Conservation (phyloP, 2,113 vertebrate species). For the Poecile atricapillus region DNA sequence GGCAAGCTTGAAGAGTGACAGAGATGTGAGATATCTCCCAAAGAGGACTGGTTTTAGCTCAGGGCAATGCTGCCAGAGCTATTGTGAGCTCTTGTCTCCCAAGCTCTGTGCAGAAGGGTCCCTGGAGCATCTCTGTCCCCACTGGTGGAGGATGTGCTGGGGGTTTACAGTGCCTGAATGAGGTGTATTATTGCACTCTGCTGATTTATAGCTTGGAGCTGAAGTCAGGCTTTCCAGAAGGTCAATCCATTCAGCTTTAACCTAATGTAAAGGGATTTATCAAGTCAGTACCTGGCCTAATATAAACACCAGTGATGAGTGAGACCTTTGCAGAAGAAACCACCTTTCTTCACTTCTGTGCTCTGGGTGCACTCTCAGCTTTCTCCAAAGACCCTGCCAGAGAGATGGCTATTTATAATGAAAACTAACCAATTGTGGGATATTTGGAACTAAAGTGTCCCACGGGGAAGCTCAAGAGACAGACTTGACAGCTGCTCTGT, state of each 20-base stretch:
- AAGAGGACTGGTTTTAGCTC: background rate
- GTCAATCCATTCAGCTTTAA: background rate
- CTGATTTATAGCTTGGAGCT: background rate
- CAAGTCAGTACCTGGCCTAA: background rate
- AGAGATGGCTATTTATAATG: background rate
- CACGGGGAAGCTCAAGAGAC: background rate
- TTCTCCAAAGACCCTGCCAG: background rate
- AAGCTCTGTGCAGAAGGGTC: rapidly evolving
- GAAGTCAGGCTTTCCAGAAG: background rate
- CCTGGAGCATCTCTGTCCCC: background rate
- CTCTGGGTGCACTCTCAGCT: background rate
- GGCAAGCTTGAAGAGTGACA: background rate
- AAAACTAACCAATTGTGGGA: background rate
- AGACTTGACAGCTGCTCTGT: background rate
- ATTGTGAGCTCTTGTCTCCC: background rate
- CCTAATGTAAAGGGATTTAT: background rate
- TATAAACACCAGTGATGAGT: background rate
- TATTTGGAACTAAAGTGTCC: background rate
- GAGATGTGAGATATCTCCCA: background rate
- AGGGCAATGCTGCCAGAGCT: no score
- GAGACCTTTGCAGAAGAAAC: background rate
- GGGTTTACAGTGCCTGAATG: background rate
- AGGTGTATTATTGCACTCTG: background rate
- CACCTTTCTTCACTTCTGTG: background rate
- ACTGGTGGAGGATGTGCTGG: background rate